Evolutionary conservation across 2,113 vertebrate genomes (phyloP).

Genomic region (Alectura lathami): DNA sequence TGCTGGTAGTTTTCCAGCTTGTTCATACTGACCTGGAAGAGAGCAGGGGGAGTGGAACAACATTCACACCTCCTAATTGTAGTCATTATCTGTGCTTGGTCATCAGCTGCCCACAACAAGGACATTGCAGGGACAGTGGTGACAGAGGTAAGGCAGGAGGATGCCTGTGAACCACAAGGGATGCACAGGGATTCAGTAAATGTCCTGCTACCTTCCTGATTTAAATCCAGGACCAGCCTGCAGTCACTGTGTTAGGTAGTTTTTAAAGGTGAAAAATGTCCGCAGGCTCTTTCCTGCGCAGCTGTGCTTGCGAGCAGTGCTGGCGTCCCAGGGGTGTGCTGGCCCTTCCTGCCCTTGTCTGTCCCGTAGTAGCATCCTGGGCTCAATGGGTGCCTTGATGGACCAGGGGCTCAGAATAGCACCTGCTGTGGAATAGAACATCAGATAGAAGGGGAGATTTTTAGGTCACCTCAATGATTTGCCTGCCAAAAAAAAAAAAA

Average conservation of each 20-base stretch:
- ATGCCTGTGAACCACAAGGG: not conserved
- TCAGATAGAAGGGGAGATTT: not conserved
- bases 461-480: not conserved
- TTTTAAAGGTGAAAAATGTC: not conserved
- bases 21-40: constrained; percentile 46
- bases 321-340: fast-evolving
- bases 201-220: not conserved
- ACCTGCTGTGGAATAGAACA: not conserved
- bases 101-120: constrained; percentile 20
- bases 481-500: not conserved
- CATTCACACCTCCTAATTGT: constrained; percentile 50
- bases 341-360: not conserved
- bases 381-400: not conserved
- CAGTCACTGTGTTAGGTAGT: not conserved
- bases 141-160: not conserved
- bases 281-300: not conserved
- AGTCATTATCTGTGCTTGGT: constrained; percentile 16
- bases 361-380: not conserved
- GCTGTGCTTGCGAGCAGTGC: not conserved
- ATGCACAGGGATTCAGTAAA: not conserved
- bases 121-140: not conserved
- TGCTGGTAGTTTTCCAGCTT: constrained; percentile 49
- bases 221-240: not conserved
- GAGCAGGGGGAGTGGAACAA: constrained; percentile 40
- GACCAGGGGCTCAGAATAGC: not conserved